phyloP scores from a whole-genome alignment of 2,797 vertebrate species.

The Ambastaia sidthimunki region DNA sequence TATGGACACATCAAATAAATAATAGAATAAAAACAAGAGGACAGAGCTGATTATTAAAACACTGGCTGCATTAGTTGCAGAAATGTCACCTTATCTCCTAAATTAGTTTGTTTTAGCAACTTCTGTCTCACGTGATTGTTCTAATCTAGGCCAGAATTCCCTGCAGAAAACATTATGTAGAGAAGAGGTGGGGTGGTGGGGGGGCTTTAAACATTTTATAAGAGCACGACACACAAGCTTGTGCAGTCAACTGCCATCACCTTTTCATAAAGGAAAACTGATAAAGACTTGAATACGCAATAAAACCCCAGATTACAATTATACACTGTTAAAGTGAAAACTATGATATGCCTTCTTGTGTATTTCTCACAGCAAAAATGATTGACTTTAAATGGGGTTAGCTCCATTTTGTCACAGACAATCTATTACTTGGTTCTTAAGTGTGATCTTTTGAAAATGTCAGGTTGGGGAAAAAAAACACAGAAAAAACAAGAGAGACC shows the following conservation, averaged over 20 bases:
- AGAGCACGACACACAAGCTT: constrained; percentile 23
- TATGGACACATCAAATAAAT: constrained; percentile 1
- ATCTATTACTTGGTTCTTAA: constrained; percentile 3
- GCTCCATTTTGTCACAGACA: constrained; percentile 6
- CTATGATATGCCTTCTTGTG: not conserved
- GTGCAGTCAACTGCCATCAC: constrained; percentile 12
- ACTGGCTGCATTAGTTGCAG: not conserved
- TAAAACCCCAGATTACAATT: constrained; percentile 15
- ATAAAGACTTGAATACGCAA: constrained; percentile 9
- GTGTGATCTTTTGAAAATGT: constrained; percentile 8
- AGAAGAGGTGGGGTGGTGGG: not conserved
- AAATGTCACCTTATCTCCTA: constrained; percentile 31
- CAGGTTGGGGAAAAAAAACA: constrained; percentile 11
- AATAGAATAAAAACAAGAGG: constrained; percentile 1
- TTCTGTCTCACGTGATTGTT: too few relatives aligned
- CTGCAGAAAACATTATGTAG: constrained; percentile 51
- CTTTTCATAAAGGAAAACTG: constrained; percentile 30
- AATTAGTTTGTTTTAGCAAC: not conserved
- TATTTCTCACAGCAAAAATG: not conserved
- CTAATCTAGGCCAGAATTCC: constrained; percentile 58
- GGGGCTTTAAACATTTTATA: constrained; percentile 53
- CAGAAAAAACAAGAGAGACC: not conserved
- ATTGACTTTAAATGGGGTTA: not conserved
- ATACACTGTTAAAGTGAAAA: constrained; percentile 14
- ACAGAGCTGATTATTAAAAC: constrained; percentile 4